Evolutionary conservation across 2,113 vertebrate genomes (phyloP).

Genomic region (Ceuthmochares aereus): DNA sequence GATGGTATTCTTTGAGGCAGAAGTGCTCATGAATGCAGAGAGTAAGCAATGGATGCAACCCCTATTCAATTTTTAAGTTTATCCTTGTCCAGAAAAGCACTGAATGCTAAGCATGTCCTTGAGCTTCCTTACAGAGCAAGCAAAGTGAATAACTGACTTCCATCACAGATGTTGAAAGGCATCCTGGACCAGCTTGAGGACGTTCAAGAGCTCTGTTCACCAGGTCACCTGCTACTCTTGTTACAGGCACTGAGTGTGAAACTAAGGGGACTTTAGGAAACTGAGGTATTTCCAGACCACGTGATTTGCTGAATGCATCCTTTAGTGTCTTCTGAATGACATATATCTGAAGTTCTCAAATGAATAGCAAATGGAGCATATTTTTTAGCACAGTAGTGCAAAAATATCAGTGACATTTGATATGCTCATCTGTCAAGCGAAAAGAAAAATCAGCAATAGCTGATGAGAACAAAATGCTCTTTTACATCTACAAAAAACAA

Average conservation of each 20-base stretch:
- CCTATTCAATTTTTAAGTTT: not conserved
- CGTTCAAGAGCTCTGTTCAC: not conserved
- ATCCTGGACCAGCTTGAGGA: not conserved
- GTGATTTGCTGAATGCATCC: constrained; percentile 13
- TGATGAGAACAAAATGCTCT: constrained; percentile 19
- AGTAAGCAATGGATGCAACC: not conserved
- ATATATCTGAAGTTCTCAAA: constrained; percentile 46
- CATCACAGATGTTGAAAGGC: not conserved
- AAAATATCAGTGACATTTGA: constrained; percentile 50
- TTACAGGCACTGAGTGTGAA: not conserved
- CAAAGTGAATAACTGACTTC: not conserved
- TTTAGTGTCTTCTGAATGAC: constrained; percentile 32
- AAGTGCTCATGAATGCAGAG: not conserved
- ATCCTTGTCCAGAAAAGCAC: not conserved
- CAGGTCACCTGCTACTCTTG: not conserved
- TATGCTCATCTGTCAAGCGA: constrained; percentile 53
- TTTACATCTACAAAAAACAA: not conserved
- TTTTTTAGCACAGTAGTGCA: constrained; percentile 54
- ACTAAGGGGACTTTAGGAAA: constrained; percentile 40
- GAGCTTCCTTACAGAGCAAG: not conserved
- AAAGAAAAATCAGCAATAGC: constrained; percentile 23
- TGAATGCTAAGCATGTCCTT: not conserved
- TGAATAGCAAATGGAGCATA: constrained; percentile 53
- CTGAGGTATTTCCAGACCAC: constrained; percentile 43
- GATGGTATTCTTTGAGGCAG: not conserved